phyloP scores from a whole-genome alignment of 2,113 vertebrate genomes.

The Nothoprocta perdicaria region DNA sequence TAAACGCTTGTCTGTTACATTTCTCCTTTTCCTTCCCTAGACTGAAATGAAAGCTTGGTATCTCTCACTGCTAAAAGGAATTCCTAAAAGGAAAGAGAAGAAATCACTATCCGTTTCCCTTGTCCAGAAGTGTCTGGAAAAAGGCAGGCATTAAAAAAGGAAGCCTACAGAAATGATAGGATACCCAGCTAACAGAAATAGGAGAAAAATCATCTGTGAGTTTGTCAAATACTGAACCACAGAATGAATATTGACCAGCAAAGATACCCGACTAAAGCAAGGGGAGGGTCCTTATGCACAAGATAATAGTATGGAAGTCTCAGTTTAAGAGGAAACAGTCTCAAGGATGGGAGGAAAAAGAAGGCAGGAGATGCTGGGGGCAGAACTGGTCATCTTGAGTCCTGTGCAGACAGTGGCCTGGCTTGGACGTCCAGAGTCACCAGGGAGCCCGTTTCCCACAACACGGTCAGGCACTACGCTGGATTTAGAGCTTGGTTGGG shows the following conservation, averaged over 20 bases:
- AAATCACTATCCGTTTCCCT: not conserved
- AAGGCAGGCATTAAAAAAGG: not conserved
- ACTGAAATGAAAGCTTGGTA: not conserved
- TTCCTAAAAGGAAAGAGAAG: too few relatives aligned
- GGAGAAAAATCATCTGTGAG: not conserved
- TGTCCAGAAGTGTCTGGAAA: not conserved
- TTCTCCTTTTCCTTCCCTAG: not conserved
- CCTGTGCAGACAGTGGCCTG: not conserved
- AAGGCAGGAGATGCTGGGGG: not conserved
- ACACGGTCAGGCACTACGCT: not conserved
- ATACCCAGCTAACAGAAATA: not conserved
- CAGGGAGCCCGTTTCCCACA: slow-evolving; percentile 42
- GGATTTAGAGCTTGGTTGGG: not conserved
- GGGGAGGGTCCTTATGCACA: not conserved
- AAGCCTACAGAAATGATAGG: not conserved
- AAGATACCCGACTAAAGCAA: not conserved
- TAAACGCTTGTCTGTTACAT: not conserved
- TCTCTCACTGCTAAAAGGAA: not conserved
- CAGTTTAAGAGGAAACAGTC: not conserved
- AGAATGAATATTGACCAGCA: not conserved
- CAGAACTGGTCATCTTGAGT: not conserved
- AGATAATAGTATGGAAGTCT: not conserved
- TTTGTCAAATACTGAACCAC: not conserved
- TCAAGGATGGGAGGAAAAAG: not conserved
- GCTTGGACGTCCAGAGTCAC: not conserved